Evolutionary conservation across 2,888 invertebrate genomes (phyloP), one percentile per base, ranked within the genome.

Genomic region (Andrena flavipes): DNA sequence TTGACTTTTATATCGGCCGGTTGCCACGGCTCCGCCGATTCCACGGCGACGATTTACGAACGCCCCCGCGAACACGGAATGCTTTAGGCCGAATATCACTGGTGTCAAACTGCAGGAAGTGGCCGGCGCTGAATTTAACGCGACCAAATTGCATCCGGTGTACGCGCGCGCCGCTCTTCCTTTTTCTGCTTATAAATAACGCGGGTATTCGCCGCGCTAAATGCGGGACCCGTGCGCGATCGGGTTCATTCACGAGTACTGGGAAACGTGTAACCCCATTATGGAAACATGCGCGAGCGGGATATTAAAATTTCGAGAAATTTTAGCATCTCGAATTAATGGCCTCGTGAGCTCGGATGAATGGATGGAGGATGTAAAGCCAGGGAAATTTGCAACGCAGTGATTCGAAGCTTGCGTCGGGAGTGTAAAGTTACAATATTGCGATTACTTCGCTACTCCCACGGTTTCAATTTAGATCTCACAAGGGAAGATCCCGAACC

Each of bases 71-170:
- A 56, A 69, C 51, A 6, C 10, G 80, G 65, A 67, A 71, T 71
- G 56, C 49, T 82, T 82, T 65, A 20, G 54, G 35, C 26, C 29
- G 71, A 69, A 68, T 81, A 78, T 80, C 73, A 60, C 65, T 29
- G 51, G 51, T 62, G 68, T 68, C 72, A 62, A 73, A 51, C 73
- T 65, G 74, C 83, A 83, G 83, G 85, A 85, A 85, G 71, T 79
- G 64, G 59, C 73, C 30, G 64, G 63, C 71, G 76, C 77, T 56
- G 77, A 70, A 86, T 84, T 86, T 86, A 86, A 85, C 83, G 60
- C 74, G 71, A 33, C 68, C 42, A 85, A 83, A 85, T 84, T 85
- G 79, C 86, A 84, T 86, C 86, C 86, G 85, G 86, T 84, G 76
- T 51, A n/a, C 73, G 49, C 20, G 69, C 35, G 65, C 59, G 42